These are phyloP conservation scores for Paratilapia polleni DNA, from an alignment of 2,113 vertebrate genomes.

Conservation along the genomic window DNA sequence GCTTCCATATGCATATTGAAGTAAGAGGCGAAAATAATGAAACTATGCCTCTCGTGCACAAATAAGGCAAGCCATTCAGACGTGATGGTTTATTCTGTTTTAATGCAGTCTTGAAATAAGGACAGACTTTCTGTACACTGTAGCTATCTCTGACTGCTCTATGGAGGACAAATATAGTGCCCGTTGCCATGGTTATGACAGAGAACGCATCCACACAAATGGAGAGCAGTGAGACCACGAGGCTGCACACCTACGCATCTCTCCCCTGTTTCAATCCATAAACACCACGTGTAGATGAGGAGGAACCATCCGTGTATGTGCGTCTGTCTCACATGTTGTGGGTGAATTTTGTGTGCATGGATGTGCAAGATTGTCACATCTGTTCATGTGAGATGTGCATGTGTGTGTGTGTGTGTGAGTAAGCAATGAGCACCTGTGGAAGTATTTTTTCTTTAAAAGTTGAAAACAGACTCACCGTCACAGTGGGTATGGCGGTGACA, in stretches of 20 bases:
- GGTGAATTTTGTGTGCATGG: background rate
- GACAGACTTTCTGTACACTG: constrained; percentile 40
- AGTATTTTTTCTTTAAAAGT: constrained; percentile 2
- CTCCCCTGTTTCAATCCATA: constrained; percentile 46
- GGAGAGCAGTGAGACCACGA: constrained; percentile 65
- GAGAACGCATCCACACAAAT: constrained; percentile 68
- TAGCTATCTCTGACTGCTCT: constrained; percentile 49
- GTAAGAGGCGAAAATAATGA: background rate
- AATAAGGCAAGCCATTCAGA: constrained; percentile 8
- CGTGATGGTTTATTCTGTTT: constrained; percentile 2
- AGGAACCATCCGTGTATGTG: background rate
- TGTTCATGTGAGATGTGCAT: background rate
- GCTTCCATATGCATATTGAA: constrained; percentile 23
- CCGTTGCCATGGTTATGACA: constrained; percentile 75
- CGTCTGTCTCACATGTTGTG: background rate
- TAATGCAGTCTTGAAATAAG: constrained; percentile 30
- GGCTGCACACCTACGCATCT: constrained; percentile 69
- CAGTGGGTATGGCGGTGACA: constrained; percentile 88
- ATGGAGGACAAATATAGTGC: constrained; percentile 76
- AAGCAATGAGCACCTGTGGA: constrained; percentile 53
- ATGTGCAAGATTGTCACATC: background rate
- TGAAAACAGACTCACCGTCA: constrained; percentile 83
- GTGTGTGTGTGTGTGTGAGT: background rate
- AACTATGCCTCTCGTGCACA: background rate
- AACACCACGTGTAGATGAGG: constrained; percentile 63